Evolutionary conservation across 2,113 vertebrate genomes (phyloP).

Genomic region (Echinops telfairi): DNA sequence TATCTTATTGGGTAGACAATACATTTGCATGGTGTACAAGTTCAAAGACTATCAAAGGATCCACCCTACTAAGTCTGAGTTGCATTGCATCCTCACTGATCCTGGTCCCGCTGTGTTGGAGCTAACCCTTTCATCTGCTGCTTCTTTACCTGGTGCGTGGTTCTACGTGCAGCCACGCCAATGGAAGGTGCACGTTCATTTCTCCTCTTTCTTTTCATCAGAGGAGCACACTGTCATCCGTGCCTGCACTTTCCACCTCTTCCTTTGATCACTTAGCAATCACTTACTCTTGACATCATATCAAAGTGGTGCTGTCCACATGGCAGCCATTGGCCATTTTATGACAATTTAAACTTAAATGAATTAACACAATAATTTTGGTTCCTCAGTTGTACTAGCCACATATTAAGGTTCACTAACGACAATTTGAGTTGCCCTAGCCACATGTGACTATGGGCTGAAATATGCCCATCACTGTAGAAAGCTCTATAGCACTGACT

Average conservation of each 20-base stretch:
- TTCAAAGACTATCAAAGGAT: not conserved
- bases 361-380: slow-evolving; percentile 15
- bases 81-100: not conserved
- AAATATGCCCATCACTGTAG: not conserved
- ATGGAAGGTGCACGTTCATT: not conserved
- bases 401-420: not conserved
- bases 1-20: slow-evolving; percentile 10
- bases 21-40: not conserved
- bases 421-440: not conserved
- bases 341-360: not conserved
- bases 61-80: not conserved
- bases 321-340: not conserved
- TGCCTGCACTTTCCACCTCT: not conserved
- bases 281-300: not conserved
- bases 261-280: not conserved
- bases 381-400: not conserved
- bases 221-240: not conserved
- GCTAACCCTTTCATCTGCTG: not conserved
- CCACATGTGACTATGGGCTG: not conserved
- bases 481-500: not conserved
- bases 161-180: not conserved
- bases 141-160: not conserved
- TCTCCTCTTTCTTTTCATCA: not conserved
- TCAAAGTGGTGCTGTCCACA: not conserved
- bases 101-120: not conserved